Base-by-base conservation (phyloP, 2,797 vertebrate species). In the Uromys caudimaculatus region DNA sequence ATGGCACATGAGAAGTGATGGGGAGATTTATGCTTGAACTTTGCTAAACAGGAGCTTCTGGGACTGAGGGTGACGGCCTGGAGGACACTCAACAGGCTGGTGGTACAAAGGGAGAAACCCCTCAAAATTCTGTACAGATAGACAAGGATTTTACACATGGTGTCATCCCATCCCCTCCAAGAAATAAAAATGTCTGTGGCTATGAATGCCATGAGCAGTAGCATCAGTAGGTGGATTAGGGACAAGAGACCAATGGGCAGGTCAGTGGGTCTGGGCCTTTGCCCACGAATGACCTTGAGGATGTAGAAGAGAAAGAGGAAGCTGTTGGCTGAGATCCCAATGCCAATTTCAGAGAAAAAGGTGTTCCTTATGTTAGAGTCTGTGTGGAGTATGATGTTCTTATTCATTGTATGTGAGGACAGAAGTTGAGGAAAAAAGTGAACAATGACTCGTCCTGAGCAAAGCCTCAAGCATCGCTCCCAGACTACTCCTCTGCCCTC, bases 291-390 rank as follows among this genome's bases (percentile, higher is more conserved):
- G n/a, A 41, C 54, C 47, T 2, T 67, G 58, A 35, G 4, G 16
- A 92, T 54, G 17, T 86, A 44, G n/a, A 76, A 64, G 23, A 92
- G 16, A n/a, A 92, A 35, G 41, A 87, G 44, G 35, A 38, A 35
- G 41, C 52, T 64, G 44, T 86, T 92, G 47, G 35, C 91, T 24
- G 6, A 24, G 71, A 92, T 77, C 4, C 91, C 91, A 86, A 44
- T 27, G 19, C 17, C 24, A 38, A 67, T 9, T 77, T 86, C 82
- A 35, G 19, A 67, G 47, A 35, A 77, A 54, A 86, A 5, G 8
- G 7, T 35, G 11, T 35, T 86, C 17, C 21, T 78, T 35, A 87
- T n/a, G 29, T n/a, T 23, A 41, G 21, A 9, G 54, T 32, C 19
- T 0, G 7, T 62, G 1, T 62, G 29, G 1, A n/a, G 13, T 67